phyloP scores from a whole-genome alignment of 2,797 vertebrate genomes.

The Coregonus sp. region DNA sequence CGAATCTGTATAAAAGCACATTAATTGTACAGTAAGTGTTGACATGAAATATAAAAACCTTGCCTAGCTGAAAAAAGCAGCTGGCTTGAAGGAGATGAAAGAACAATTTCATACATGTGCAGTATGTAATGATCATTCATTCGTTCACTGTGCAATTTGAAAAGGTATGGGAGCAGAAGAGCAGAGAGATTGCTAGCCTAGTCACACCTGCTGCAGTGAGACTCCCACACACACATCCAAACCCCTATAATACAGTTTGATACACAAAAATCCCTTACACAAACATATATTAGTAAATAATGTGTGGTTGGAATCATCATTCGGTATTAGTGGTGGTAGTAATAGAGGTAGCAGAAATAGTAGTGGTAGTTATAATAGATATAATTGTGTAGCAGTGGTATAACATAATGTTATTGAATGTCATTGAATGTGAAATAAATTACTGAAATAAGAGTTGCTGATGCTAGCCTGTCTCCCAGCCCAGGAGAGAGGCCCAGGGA shows the following conservation, averaged over 20 bases:
- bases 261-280: neutral
- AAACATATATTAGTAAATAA: neutral
- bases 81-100: conserved; percentile 55
- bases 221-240: neutral
- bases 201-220: neutral
- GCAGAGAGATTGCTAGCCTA: conserved; percentile 8
- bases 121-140: conserved; percentile 30
- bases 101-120: conserved; percentile 35
- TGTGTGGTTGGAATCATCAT: neutral
- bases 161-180: conserved; percentile 23
- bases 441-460: conserved; percentile 54
- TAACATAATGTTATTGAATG: conserved; percentile 35
- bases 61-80: conserved; percentile 45
- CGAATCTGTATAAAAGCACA: conserved; percentile 56
- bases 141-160: conserved; percentile 33
- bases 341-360: conserved; percentile 29
- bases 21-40: conserved; percentile 9
- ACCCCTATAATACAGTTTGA: neutral
- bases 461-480: conserved; percentile 63
- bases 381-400: conserved; percentile 8
- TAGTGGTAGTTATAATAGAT: neutral
- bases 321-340: neutral
- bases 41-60: conserved; percentile 46
- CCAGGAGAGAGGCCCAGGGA: conserved; percentile 64
- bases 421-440: conserved; percentile 45